Evolutionary conservation across 2,888 invertebrate genomes (phyloP), one percentile per base, ranked within the genome.

Genomic region (Pyrochroa serraticornis): DNA sequence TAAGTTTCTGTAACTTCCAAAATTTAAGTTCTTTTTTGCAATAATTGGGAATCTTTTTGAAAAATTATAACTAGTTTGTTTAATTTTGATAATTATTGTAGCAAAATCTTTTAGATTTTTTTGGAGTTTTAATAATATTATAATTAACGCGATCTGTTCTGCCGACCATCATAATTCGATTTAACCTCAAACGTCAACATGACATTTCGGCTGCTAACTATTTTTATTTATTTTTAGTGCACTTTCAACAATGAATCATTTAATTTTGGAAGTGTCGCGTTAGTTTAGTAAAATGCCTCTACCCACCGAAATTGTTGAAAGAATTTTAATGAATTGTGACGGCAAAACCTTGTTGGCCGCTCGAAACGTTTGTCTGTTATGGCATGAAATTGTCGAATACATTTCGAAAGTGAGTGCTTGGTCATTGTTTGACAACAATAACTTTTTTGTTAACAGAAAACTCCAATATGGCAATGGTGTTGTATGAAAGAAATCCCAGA

Each of bases 221-320:
- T 55, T 55, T 55, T 55, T 55, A 55, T 22, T 43, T 43, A 33
- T 32, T 43, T 33, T 43, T 43, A 33, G 31, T 32, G 43, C n/a
- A 30, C 10, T 43, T 32, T n/a, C 9, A 43, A 43, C 43, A 43
- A 43, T 43, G 43, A 43, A 43, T 43, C 43, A 30, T 30, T 43
- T 43, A 30, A 43, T 43, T 43, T 43, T 43, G 32, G 43, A 43
- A 30, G 8, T 33, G 9, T 22, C 8, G 32, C 22, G 22, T 22
- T 22, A 22, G 22, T 22, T 22, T 22, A 41, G 48, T 37, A 72
- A 67, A 65, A 73, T 72, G 72, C 57, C 55, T 58, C 69, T 78
- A 33, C 79, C 79, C n/a, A 51, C 70, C 13, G 79, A 79, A 71
- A 69, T 78, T 50, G 61, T 78, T 2, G 79, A 79, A 63, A 70